Conservation (phyloP, 2,113 vertebrate species). For the Ovis aries region DNA sequence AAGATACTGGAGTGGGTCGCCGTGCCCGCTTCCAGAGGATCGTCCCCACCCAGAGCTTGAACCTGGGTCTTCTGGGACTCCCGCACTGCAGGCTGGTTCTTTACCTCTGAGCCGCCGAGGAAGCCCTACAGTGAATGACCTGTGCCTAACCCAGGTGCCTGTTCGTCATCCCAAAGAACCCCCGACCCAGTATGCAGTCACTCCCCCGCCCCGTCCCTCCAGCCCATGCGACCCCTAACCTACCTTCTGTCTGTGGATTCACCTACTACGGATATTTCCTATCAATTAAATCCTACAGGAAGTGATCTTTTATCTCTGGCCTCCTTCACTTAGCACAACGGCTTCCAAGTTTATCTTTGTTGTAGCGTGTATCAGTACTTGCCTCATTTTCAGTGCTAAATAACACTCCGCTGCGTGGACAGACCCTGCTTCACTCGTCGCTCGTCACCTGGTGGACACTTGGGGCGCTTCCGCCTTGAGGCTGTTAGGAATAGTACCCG, state of each 20-base stretch:
- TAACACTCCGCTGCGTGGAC: not conserved
- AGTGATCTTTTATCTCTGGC: not conserved
- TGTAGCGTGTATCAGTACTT: not conserved
- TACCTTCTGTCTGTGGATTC: not conserved
- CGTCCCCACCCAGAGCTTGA: not conserved
- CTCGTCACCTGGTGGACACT: no score
- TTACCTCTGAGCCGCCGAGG: not conserved
- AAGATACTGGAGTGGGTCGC: not conserved
- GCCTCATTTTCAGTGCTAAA: not conserved
- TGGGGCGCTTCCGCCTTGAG: not conserved
- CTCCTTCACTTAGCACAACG: not conserved
- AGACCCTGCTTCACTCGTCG: rapidly evolving
- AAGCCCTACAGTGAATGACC: not conserved
- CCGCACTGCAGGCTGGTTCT: not conserved
- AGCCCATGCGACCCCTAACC: not conserved
- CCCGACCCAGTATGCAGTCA: not conserved
- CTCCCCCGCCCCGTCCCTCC: not conserved
- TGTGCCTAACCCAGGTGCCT: no score
- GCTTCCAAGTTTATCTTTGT: no score
- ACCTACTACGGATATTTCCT: rapidly evolving
- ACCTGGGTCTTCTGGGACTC: not conserved
- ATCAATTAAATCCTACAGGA: rapidly evolving
- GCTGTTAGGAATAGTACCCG: not conserved
- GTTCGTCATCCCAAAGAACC: not conserved
- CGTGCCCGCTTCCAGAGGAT: not conserved